These are phyloP conservation scores for Drepanosiphum platanoidis DNA, from an alignment of 2,888 invertebrate genomes.

Conservation along the genomic window DNA sequence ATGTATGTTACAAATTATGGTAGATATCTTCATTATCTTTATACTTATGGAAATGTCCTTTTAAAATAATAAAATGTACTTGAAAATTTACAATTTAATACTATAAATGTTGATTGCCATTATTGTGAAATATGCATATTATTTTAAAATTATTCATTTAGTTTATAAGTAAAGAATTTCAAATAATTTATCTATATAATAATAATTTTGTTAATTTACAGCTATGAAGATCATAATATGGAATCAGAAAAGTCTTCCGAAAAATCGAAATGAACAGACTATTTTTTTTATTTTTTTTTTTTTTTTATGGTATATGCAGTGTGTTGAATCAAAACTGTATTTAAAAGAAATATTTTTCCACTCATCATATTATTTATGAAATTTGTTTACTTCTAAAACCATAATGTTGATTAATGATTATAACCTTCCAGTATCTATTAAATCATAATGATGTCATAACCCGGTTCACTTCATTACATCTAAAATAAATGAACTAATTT, in stretches of 20 bases:
- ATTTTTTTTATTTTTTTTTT: neutral
- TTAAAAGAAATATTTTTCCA: neutral
- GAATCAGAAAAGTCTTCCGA: conserved; percentile 27
- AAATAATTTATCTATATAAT: neutral
- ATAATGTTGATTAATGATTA: neutral
- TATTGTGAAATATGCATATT: too few relatives aligned
- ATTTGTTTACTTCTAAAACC: neutral
- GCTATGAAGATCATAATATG: conserved; percentile 58
- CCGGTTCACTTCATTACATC: neutral
- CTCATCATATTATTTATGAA: neutral
- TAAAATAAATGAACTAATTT: neutral
- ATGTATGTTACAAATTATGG: too few relatives aligned
- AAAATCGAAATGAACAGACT: conserved; percentile 8
- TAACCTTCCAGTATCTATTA: neutral
- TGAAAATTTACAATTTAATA: neutral
- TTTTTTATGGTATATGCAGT: neutral
- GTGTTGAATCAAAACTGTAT: conserved; percentile 1
- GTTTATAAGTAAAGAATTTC: too few relatives aligned
- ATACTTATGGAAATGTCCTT: too few relatives aligned
- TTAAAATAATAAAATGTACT: neutral
- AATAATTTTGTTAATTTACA: conserved; percentile 26
- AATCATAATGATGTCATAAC: neutral
- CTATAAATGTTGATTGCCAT: too few relatives aligned
- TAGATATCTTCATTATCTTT: too few relatives aligned
- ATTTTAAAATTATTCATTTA: too few relatives aligned